phyloP scores from a whole-genome alignment of 37 sponge, comb jelly and placozoan species.

The Haliclona indistincta region DNA sequence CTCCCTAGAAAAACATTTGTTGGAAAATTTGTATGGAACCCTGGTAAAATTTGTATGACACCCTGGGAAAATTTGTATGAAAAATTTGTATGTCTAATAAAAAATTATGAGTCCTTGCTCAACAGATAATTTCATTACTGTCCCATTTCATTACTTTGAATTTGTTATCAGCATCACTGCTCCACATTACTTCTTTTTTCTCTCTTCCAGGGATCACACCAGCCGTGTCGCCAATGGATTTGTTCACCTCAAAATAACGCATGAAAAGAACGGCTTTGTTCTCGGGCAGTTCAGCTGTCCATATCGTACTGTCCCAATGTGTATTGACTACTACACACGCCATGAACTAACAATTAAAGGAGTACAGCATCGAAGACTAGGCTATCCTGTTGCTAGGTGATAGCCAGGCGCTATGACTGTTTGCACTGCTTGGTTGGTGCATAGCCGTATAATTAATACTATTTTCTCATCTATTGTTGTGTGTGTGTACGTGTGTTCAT shows the following conservation, averaged over 20 bases:
- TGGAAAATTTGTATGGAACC: too few species aligned
- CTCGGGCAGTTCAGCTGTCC: conserved; percentile 84
- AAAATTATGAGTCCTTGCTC: too few species aligned
- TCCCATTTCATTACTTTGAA: too few species aligned
- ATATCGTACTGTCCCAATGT: conserved; percentile 61
- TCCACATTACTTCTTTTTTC: not conserved
- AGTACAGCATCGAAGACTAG: conserved; percentile 66
- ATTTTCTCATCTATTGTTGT: not conserved
- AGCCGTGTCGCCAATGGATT: conserved; percentile 25
- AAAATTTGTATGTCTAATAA: too few species aligned
- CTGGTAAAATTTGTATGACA: too few species aligned
- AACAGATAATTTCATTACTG: too few species aligned
- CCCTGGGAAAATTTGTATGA: too few species aligned
- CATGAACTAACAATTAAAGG: conserved; percentile 70
- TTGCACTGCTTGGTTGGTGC: too few species aligned
- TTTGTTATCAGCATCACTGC: too few species aligned
- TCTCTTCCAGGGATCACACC: not conserved
- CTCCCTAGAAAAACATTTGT: too few species aligned
- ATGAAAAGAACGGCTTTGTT: conserved; percentile 48
- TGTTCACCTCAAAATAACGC: conserved; percentile 65
- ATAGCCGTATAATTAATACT: too few species aligned
- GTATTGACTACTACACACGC: conserved; percentile 69
- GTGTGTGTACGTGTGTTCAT: not conserved
- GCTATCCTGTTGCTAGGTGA: conserved; percentile 35
- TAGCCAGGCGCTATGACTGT: not conserved